These are phyloP conservation scores for Lathamus discolor DNA, from an alignment of 2,113 vertebrate species.

Conservation along the genomic window DNA sequence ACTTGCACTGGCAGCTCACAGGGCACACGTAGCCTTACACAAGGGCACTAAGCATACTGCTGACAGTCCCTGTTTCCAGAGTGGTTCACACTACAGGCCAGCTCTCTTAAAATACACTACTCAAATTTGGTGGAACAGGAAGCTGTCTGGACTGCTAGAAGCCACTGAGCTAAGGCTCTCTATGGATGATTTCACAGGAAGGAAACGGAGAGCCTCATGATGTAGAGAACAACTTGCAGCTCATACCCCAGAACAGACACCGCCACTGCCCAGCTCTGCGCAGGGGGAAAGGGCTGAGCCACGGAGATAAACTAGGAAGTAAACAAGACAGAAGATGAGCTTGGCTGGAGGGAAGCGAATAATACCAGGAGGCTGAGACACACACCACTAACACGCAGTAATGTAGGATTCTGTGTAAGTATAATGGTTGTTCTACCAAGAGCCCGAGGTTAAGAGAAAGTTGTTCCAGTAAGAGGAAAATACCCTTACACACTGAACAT, in stretches of 20 bases:
- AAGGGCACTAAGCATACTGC: background rate
- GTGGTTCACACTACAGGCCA: background rate
- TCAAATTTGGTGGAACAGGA: background rate
- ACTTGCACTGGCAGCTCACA: background rate
- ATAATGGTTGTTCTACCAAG: too few relatives aligned
- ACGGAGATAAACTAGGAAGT: slow-evolving; percentile 32
- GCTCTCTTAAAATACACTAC: background rate
- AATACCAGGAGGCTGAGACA: background rate
- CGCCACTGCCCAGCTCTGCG: background rate
- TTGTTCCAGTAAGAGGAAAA: background rate
- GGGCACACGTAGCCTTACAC: background rate
- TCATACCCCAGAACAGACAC: background rate
- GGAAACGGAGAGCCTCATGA: background rate
- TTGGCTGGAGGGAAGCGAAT: background rate
- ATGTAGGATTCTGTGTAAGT: rapidly evolving
- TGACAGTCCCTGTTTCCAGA: background rate
- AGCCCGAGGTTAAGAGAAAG: background rate
- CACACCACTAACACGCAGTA: background rate
- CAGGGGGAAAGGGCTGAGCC: slow-evolving; percentile 1
- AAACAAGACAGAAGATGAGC: slow-evolving; percentile 3
- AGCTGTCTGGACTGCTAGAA: background rate
- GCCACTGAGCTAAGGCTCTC: background rate
- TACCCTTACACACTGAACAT: rapidly evolving
- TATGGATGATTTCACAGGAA: slow-evolving; percentile 23
- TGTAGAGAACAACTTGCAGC: background rate